phyloP scores from a whole-genome alignment of 1,140 invertebrate genomes.

The Temnothorax curvispinosus region DNA sequence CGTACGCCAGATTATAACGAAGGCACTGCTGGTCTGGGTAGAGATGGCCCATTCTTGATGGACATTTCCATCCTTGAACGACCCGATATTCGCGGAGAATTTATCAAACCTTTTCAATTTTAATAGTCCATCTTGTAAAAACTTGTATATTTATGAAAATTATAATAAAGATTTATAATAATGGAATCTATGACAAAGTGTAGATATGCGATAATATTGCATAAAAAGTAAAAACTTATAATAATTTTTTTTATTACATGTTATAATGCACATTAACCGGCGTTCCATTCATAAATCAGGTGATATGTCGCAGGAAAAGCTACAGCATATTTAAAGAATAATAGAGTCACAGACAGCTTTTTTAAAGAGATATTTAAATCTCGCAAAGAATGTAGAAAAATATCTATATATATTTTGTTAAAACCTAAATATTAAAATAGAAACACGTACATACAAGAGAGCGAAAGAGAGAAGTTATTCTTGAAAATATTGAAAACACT shows the following conservation, averaged over 20 bases:
- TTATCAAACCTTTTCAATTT: slow-evolving; percentile 17
- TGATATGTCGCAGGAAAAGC: not conserved
- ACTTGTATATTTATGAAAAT: not conserved
- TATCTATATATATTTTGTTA: too few species aligned
- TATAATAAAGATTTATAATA: not conserved
- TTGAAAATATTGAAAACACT: not conserved
- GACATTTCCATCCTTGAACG: slow-evolving; percentile 51
- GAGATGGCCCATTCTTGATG: slow-evolving; percentile 28
- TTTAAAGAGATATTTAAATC: not conserved
- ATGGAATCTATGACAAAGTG: not conserved
- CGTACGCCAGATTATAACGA: slow-evolving; percentile 71
- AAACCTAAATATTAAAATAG: not conserved
- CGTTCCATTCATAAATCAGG: not conserved
- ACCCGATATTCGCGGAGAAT: not conserved
- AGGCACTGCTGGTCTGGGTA: slow-evolving; percentile 47
- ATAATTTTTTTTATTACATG: not conserved
- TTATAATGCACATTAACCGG: not conserved
- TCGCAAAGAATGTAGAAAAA: not conserved
- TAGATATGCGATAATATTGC: not conserved
- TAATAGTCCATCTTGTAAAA: not conserved
- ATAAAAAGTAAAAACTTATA: not conserved
- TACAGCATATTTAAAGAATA: not conserved
- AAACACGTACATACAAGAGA: not conserved
- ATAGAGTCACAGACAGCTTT: not conserved
- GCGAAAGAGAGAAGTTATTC: not conserved